Percentiles rank a stretch among this genome's conserved stretches.
Evolutionary conservation across 2,888 invertebrate species (phyloP).

Genomic region (Pyralis farinalis): DNA sequence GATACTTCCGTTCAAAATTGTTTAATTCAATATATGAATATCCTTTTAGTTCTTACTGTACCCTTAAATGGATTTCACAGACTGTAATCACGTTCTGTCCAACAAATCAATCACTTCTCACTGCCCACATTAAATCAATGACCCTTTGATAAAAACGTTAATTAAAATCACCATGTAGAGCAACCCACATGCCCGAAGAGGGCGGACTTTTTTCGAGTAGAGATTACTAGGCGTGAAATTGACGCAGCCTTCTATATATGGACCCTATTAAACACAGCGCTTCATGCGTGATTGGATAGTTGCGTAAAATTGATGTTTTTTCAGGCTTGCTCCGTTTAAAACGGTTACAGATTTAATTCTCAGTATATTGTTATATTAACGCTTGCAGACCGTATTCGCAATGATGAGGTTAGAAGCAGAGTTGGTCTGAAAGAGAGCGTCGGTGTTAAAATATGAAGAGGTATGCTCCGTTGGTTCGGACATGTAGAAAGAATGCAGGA

Average conservation of each 20-base stretch:
- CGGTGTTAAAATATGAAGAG: no score
- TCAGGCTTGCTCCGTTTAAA: background rate
- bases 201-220: background rate
- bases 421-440: no score
- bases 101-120: background rate
- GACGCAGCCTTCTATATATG: background rate
- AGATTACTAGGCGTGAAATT: conserved; percentile 1
- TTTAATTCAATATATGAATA: no score
- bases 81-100: no score
- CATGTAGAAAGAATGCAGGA: no score
- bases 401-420: no score
- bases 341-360: conserved; percentile 5
- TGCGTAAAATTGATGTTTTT: background rate
- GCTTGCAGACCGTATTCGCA: no score
- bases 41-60: no score
- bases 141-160: background rate
- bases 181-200: background rate
- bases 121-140: background rate
- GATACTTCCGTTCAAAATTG: no score
- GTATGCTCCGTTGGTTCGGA: no score
- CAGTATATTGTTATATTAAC: no score
- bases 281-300: background rate
- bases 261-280: background rate
- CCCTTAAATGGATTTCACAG: no score
- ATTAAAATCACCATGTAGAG: background rate